Evolutionary conservation across 1,140 invertebrate species (phyloP).

Genomic region (Bathynomus jamesi): DNA sequence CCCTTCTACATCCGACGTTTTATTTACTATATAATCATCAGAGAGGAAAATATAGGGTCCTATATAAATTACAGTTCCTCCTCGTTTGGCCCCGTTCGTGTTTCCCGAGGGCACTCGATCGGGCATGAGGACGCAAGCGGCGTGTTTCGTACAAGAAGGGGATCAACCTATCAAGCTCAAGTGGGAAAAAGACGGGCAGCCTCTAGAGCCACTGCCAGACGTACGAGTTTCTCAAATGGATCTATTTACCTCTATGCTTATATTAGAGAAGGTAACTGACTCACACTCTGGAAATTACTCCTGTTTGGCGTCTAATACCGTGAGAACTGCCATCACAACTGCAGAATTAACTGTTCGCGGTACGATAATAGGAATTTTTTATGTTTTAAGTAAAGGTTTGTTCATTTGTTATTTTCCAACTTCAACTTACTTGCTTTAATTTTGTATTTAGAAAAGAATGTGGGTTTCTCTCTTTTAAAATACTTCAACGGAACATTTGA

Average conservation of each 20-base stretch:
- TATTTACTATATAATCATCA: not conserved
- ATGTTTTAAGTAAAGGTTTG: too few relatives aligned
- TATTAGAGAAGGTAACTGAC: constrained; percentile 13
- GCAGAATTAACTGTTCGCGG: constrained; percentile 11
- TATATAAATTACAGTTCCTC: constrained; percentile 12
- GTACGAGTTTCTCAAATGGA: constrained; percentile 13
- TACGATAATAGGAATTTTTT: not conserved
- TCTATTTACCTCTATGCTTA: constrained; percentile 10
- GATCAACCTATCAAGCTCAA: constrained; percentile 13
- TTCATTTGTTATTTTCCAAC: too few relatives aligned
- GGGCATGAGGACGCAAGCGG: constrained; percentile 13
- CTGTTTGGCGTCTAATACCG: constrained; percentile 10
- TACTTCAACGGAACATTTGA: too few relatives aligned
- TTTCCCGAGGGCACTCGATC: constrained; percentile 13
- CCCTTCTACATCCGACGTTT: not conserved
- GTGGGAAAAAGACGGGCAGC: constrained; percentile 10
- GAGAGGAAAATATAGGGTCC: not conserved
- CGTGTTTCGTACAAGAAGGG: constrained; percentile 19
- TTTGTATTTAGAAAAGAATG: too few relatives aligned
- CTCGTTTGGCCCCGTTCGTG: constrained; percentile 10
- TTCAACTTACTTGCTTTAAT: too few relatives aligned
- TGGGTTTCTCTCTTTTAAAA: too few relatives aligned
- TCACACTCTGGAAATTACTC: constrained; percentile 18
- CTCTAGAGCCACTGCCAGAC: constrained; percentile 5
- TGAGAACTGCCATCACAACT: constrained; percentile 2